These are phyloP conservation scores for Clarias batrachus DNA, from an alignment of 2,113 vertebrate species.

Conservation along the genomic window DNA sequence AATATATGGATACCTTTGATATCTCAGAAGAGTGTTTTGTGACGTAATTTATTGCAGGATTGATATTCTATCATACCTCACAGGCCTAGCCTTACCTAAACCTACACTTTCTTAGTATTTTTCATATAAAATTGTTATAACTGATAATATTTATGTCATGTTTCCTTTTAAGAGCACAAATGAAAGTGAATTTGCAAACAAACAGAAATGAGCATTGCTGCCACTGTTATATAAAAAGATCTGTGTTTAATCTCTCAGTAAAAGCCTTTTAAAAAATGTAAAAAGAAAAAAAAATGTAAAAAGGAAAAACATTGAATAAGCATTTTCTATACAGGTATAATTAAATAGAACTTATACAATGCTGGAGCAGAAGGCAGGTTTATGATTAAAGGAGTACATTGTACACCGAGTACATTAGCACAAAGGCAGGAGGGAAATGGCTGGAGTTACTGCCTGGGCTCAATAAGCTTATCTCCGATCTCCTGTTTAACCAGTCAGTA, in stretches of 20 bases:
- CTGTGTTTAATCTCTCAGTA: background rate
- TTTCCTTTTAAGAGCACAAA: background rate
- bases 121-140: background rate
- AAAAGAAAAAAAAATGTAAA: background rate
- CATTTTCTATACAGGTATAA: background rate
- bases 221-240: constrained; percentile 8
- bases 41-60: background rate
- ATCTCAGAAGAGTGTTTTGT: background rate
- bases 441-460: background rate
- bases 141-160: background rate
- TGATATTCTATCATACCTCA: background rate
- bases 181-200: background rate
- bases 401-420: background rate
- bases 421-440: constrained; percentile 9
- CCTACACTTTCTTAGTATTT: background rate
- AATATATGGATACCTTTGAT: background rate
- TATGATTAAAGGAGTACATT: background rate
- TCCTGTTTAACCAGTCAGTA: background rate
- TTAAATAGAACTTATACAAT: background rate
- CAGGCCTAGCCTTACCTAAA: background rate
- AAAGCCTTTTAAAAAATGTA: constrained; percentile 15
- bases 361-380: background rate
- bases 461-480: background rate
- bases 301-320: background rate
- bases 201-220: background rate